Percentiles rank a stretch among this genome's conserved stretches.
Conservation (phyloP, 2,888 invertebrate species). For the Oxyteleia sp. region DNA sequence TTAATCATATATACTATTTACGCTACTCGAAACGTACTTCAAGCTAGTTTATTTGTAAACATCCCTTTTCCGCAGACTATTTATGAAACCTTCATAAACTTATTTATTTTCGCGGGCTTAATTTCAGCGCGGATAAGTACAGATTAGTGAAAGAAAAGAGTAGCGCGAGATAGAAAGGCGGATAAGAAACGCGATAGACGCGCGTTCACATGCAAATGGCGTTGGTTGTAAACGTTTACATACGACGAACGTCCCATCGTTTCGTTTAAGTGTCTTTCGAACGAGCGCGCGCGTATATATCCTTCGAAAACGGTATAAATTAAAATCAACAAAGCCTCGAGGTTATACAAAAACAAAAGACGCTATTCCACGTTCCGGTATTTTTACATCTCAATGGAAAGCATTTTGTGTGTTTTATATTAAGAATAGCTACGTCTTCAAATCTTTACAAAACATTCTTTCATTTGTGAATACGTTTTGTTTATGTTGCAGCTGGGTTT, state of each 20-base stretch:
- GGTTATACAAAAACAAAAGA: slow-evolving; percentile 58
- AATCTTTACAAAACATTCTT: slow-evolving; percentile 52
- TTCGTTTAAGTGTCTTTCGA: slow-evolving; percentile 80
- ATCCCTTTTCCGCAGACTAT: too few relatives aligned
- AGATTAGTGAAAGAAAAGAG: slow-evolving; percentile 32
- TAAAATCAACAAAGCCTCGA: slow-evolving; percentile 59
- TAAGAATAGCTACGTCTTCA: slow-evolving; percentile 58
- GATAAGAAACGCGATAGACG: slow-evolving; percentile 64
- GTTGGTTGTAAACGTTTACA: slow-evolving; percentile 84
- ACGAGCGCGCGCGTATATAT: slow-evolving; percentile 57
- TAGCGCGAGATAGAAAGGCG: slow-evolving; percentile 62
- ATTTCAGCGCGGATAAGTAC: slow-evolving; percentile 7
- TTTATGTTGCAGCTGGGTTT: slow-evolving; percentile 50
- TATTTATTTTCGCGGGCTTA: background rate
- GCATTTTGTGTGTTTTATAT: slow-evolving; percentile 54
- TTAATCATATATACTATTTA: too few relatives aligned
- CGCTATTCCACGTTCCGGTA: slow-evolving; percentile 34
- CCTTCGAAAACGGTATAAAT: slow-evolving; percentile 71
- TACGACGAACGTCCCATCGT: slow-evolving; percentile 84
- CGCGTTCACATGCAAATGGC: slow-evolving; percentile 85
- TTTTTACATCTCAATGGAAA: slow-evolving; percentile 57
- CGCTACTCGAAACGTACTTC: too few relatives aligned
- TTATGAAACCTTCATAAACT: too few relatives aligned
- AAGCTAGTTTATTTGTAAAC: too few relatives aligned
- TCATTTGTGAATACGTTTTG: slow-evolving; percentile 54